Evolutionary conservation across 2,888 invertebrate genomes (phyloP), one percentile per base, ranked within the genome.

Genomic region (Xanthostigma xanthostigma): DNA sequence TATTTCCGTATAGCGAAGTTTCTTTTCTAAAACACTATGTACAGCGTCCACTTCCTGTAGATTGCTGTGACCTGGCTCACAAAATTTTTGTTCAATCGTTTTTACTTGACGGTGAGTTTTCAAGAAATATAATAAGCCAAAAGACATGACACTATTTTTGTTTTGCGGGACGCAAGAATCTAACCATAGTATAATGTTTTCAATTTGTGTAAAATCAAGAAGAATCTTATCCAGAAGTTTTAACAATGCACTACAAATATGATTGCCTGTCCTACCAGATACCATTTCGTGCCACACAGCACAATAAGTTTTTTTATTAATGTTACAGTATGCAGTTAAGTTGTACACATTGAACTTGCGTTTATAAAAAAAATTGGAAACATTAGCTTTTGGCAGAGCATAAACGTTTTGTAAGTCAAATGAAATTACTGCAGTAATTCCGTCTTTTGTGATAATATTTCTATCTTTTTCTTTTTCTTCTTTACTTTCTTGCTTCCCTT

Each of bases 161-260:
- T 52, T 54, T 48, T 54, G 53, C 8, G 51, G 48, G 3, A 51
- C 47, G 36, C 50, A 53, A n/a, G 51, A 48, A 37, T 54, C 53
- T 14, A 46, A 53, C 50, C 53, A 53, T 12, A 53, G 35, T 41
- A 51, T 49, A 13, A 53, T 43, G 41, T 52, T 49, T 38, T 41
- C 35, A 6, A 54, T 36, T 12, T 44, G 12, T 12, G 44, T 38
- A 12, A 37, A 45, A 37, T 48, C 49, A 33, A 36, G 35, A 11
- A 49, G 4, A 27, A 53, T 43, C 40, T 38, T 12, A 10, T 48
- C 45, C 38, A 52, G 44, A 36, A 53, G 48, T 49, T 48, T 50
- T 8, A 51, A 44, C 35, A 53, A 35, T 14, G 52, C 51, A 36
- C 48, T 51, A 10, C 49, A 50, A 9, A 54, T 38, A 14, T 51